Conservation (phyloP, 2,888 invertebrate genomes). For the Zaprionus lineosus region DNA sequence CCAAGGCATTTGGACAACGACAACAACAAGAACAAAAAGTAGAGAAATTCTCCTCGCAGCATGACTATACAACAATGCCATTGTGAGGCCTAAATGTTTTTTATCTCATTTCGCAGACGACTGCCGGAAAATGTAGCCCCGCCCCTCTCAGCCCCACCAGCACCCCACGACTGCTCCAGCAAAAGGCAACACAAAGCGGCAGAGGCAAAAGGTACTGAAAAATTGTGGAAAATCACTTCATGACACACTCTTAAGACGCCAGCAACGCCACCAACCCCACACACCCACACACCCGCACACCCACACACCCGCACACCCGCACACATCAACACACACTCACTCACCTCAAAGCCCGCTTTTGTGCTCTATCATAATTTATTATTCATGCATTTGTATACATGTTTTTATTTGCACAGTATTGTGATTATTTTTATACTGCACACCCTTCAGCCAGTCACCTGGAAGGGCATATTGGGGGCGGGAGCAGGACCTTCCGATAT, state of each 20-base stretch:
- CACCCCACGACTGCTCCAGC: neutral
- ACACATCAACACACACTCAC: constrained; percentile 1
- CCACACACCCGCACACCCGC: constrained; percentile 6
- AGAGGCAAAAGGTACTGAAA: constrained; percentile 50
- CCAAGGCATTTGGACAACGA: constrained; percentile 15
- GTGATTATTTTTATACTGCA: constrained; percentile 39
- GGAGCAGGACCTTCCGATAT: no score
- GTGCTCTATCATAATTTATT: constrained; percentile 66
- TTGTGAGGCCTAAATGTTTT: constrained; percentile 63
- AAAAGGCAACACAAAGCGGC: constrained; percentile 7
- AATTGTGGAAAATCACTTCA: constrained; percentile 72
- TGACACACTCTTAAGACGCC: constrained; percentile 44
- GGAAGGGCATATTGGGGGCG: neutral
- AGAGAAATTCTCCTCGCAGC: constrained; percentile 33
- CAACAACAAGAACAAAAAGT: no score
- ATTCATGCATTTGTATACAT: constrained; percentile 66
- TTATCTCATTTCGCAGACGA: constrained; percentile 72
- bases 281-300: neutral
- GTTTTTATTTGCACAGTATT: constrained; percentile 30
- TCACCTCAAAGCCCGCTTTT: constrained; percentile 5
- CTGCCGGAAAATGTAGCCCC: constrained; percentile 34
- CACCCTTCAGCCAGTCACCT: neutral
- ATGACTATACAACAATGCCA: constrained; percentile 59
- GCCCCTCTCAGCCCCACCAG: neutral
- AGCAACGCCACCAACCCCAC: constrained; percentile 6